A percentile compares a stretch with the other conserved stretches of the same genome.
These are phyloP conservation scores for Trichomycterus rosablanca DNA, from an alignment of 2,113 vertebrate genomes.

Conservation along the genomic window DNA sequence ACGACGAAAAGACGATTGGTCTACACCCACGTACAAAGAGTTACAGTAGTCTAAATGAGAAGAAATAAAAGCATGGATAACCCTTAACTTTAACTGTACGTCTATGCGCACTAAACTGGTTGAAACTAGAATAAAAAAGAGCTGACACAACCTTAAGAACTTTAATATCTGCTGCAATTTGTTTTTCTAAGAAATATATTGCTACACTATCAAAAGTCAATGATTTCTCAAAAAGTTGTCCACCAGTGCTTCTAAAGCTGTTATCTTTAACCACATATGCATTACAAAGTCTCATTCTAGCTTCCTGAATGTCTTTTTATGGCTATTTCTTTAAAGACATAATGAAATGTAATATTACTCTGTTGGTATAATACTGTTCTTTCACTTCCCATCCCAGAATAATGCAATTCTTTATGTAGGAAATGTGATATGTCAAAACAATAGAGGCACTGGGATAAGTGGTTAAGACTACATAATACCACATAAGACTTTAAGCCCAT, in stretches of 20 bases:
- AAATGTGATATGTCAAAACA: conserved; percentile 61
- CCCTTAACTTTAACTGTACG: too few species aligned
- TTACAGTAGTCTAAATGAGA: too few species aligned
- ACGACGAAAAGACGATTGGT: too few species aligned
- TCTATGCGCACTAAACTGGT: too few species aligned
- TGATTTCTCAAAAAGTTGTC: conserved; percentile 61
- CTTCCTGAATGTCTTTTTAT: conserved; percentile 47
- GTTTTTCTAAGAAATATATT: conserved; percentile 24
- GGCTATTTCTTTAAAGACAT: conserved; percentile 42
- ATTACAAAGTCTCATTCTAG: conserved; percentile 43
- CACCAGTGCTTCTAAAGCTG: conserved; percentile 39
- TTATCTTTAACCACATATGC: conserved; percentile 42
- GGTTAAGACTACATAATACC: conserved; percentile 36
- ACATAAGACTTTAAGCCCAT: background rate
- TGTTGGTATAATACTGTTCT: conserved; percentile 52
- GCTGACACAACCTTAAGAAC: background rate
- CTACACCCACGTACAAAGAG: too few species aligned
- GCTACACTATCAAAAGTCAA: conserved; percentile 27
- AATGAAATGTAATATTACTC: conserved; percentile 51
- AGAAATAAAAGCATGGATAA: too few species aligned
- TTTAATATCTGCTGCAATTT: conserved; percentile 1
- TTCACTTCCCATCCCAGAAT: conserved; percentile 31
- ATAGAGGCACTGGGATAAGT: conserved; percentile 31
- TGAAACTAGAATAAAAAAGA: too few species aligned
- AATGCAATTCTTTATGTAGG: conserved; percentile 47